Evolutionary conservation across 1,140 invertebrate genomes (phyloP).

Genomic region (Zaprionus capensis): DNA sequence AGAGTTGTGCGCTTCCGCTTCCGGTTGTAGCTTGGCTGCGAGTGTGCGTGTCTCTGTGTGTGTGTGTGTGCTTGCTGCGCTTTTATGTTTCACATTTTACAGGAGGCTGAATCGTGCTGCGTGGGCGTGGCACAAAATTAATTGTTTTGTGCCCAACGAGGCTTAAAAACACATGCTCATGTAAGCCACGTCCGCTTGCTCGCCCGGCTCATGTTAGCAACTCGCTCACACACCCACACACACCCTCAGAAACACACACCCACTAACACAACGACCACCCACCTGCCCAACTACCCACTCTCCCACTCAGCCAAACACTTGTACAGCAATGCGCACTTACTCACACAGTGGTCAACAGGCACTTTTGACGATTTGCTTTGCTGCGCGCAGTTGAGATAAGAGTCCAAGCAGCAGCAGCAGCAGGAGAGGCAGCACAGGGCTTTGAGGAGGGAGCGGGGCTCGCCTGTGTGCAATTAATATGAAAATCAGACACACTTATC

Average conservation of each 20-base stretch:
- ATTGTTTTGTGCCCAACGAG: slow-evolving; percentile 81
- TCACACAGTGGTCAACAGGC: slow-evolving; percentile 32
- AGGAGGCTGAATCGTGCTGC: slow-evolving; percentile 67
- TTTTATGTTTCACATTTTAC: slow-evolving; percentile 81
- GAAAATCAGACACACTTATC: slow-evolving; percentile 83
- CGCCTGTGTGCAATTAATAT: slow-evolving; percentile 78
- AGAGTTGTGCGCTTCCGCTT: slow-evolving; percentile 80
- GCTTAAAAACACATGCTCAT: slow-evolving; percentile 81
- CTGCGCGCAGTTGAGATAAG: slow-evolving; percentile 72
- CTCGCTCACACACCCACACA: slow-evolving; percentile 4
- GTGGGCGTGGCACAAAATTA: slow-evolving; percentile 75
- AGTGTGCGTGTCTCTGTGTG: neutral
- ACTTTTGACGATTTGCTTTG: slow-evolving; percentile 73
- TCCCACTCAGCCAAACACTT: slow-evolving; percentile 29
- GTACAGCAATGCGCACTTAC: slow-evolving; percentile 4
- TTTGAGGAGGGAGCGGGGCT: slow-evolving; percentile 23
- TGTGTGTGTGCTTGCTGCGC: slow-evolving; percentile 36
- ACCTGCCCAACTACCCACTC: neutral
- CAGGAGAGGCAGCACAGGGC: neutral
- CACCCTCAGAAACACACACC: slow-evolving; percentile 12
- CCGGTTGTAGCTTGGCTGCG: slow-evolving; percentile 65
- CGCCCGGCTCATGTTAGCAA: slow-evolving; percentile 17
- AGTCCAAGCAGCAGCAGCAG: slow-evolving; percentile 24
- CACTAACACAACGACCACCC: slow-evolving; percentile 9
- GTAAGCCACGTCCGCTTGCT: slow-evolving; percentile 74